Conservation (phyloP, 1,140 invertebrate genomes). For the Polypedilum vanderplanki region DNA sequence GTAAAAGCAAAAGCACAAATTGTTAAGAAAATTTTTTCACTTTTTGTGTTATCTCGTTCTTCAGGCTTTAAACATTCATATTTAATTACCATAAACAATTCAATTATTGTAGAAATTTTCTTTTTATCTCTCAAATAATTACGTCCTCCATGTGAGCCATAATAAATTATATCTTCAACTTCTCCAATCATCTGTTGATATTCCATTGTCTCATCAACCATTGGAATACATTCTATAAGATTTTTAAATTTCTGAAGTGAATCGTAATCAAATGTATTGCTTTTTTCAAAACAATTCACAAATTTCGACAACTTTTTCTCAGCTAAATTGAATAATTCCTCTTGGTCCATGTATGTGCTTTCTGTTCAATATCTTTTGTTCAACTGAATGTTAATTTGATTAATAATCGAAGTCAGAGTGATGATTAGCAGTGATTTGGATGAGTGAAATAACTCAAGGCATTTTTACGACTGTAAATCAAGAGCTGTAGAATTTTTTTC, state of each 20-base stretch:
- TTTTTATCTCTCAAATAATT: background rate
- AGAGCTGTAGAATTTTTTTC: too few species aligned
- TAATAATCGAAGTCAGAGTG: too few species aligned
- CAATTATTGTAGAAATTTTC: background rate
- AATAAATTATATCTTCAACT: background rate
- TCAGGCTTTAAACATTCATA: background rate
- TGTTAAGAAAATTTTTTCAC: background rate
- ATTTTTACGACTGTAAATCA: too few species aligned
- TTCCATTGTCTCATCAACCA: background rate
- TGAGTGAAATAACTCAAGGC: too few species aligned
- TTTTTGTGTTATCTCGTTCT: background rate
- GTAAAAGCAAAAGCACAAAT: background rate
- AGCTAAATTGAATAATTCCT: background rate
- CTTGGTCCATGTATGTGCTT: background rate
- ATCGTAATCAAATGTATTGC: background rate
- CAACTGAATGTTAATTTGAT: too few species aligned
- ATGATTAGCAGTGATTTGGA: too few species aligned
- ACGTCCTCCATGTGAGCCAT: background rate
- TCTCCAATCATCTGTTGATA: background rate
- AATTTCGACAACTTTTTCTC: background rate
- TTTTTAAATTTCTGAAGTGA: background rate
- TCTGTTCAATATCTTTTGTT: too few species aligned
- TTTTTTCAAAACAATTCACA: background rate
- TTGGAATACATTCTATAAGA: background rate
- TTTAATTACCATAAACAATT: background rate